Conservation (phyloP, 2,113 vertebrate genomes). For the Microcebus jonahi region DNA sequence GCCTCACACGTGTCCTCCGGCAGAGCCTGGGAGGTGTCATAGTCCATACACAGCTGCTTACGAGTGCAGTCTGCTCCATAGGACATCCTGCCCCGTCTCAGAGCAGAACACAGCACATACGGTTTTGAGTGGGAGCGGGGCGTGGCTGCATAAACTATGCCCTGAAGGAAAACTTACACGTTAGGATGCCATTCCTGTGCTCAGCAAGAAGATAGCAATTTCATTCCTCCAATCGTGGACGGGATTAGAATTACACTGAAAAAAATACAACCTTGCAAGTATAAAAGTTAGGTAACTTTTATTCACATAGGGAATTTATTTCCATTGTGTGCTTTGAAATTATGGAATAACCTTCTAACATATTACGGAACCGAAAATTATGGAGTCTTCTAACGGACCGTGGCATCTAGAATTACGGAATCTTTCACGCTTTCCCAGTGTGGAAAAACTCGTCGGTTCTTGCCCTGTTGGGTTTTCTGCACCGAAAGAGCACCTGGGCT, state of each 20-base stretch:
- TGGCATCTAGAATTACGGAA: no score
- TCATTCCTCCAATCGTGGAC: no score
- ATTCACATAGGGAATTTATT: neutral
- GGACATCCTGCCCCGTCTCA: fast-evolving
- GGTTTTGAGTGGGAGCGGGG: neutral
- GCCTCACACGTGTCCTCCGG: neutral
- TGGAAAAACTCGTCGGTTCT: neutral
- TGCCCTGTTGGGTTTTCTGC: neutral
- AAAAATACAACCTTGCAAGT: neutral
- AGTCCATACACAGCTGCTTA: no score
- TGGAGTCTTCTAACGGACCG: neutral
- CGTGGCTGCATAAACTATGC: neutral
- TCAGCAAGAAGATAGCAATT: neutral
- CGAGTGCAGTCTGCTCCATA: fast-evolving
- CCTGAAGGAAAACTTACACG: neutral
- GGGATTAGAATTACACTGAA: neutral
- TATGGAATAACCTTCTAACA: neutral
- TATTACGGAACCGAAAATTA: neutral
- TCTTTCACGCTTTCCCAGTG: no score
- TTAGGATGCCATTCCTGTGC: no score
- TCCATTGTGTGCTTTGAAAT: neutral
- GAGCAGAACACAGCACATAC: neutral
- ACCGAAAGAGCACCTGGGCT: neutral
- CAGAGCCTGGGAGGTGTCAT: no score
- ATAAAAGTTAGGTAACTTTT: neutral